These are phyloP conservation scores for Semnornis frantzii DNA, from an alignment of 2,113 vertebrate genomes.

Conservation along the genomic window DNA sequence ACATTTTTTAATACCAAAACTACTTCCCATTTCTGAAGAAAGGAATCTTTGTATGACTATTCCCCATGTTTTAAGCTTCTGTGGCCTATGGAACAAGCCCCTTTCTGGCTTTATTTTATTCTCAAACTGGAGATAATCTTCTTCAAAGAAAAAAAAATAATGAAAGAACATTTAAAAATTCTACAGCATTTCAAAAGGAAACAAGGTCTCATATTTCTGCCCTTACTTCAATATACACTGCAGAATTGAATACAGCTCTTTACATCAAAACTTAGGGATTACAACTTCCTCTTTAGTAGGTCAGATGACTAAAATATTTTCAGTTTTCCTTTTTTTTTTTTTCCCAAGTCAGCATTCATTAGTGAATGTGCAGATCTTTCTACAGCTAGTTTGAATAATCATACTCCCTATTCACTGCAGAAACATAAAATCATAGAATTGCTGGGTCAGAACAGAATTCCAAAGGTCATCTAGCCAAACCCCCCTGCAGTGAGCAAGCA, in stretches of 20 bases:
- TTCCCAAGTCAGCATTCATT: background rate
- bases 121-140: accelerated
- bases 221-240: background rate
- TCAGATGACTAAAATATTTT: background rate
- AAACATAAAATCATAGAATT: background rate
- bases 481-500: no score
- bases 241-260: background rate
- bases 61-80: background rate
- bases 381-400: background rate
- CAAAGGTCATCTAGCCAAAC: no score
- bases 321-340: background rate
- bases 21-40: background rate
- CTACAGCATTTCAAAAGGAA: background rate
- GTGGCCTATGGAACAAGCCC: background rate
- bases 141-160: background rate
- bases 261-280: background rate
- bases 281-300: background rate
- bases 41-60: background rate
- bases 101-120: background rate
- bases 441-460: no score
- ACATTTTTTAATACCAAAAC: background rate
- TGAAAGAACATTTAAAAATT: background rate
- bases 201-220: background rate
- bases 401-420: background rate
- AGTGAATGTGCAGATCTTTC: accelerated